Evolutionary conservation across 1,140 invertebrate genomes (phyloP).

Genomic region (Dreissena polymorpha): DNA sequence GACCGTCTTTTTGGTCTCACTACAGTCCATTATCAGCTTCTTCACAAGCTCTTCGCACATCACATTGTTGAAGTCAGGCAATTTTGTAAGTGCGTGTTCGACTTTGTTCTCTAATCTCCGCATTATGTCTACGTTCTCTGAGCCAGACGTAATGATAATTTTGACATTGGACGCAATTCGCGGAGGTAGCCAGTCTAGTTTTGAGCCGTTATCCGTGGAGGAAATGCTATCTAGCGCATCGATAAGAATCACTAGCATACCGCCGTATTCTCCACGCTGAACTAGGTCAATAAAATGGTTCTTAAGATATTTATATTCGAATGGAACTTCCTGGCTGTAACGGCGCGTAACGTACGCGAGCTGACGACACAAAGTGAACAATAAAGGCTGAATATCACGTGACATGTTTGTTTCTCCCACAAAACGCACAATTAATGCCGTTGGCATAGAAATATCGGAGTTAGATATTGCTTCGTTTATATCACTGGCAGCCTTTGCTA

Average conservation of each 20-base stretch:
- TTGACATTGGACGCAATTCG: conserved; percentile 73
- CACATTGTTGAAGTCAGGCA: conserved; percentile 58
- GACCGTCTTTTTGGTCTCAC: conserved; percentile 84
- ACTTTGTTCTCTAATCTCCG: conserved; percentile 64
- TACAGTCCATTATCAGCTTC: conserved; percentile 55
- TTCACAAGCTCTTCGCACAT: conserved; percentile 70
- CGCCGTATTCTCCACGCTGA: conserved; percentile 68
- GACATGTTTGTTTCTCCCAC: conserved; percentile 70
- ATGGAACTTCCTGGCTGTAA: conserved; percentile 65
- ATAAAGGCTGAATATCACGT: conserved; percentile 62
- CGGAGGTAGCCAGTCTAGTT: conserved; percentile 76
- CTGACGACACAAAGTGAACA: conserved; percentile 72
- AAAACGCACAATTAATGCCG: conserved; percentile 68
- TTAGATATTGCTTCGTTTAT: conserved; percentile 62
- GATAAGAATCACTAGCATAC: conserved; percentile 73
- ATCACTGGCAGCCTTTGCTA: conserved; percentile 68
- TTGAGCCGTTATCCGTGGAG: conserved; percentile 63
- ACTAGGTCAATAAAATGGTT: conserved; percentile 70
- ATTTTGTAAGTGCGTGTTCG: conserved; percentile 59
- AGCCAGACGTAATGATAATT: conserved; percentile 70
- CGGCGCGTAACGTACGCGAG: conserved; percentile 64
- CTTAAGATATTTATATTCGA: conserved; percentile 66
- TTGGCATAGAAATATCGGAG: conserved; percentile 60
- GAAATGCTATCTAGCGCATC: conserved; percentile 74
- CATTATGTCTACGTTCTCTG: conserved; percentile 62